These are phyloP conservation scores for Nomada fucata DNA, from an alignment of 2,888 invertebrate species.

Conservation along the genomic window DNA sequence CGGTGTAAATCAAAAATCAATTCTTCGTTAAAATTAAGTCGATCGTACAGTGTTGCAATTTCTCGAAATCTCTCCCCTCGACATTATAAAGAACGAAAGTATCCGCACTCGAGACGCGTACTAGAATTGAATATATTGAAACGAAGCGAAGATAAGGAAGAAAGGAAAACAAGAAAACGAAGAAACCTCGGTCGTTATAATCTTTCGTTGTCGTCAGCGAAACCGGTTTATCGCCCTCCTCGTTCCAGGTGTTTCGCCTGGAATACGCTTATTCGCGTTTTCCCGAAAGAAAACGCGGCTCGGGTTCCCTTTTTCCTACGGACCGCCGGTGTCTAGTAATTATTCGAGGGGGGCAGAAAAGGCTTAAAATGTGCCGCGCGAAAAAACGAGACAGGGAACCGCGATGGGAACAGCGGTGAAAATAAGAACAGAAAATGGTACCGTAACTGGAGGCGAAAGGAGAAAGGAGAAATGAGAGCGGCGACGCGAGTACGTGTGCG, in stretches of 20 bases:
- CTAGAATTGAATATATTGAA: no score
- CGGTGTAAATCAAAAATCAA: no score
- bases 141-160: no score
- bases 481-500: slow-evolving; percentile 59
- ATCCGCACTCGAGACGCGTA: no score
- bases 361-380: slow-evolving; percentile 7
- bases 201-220: neutral
- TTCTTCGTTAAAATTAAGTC: no score
- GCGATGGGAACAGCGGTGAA: neutral
- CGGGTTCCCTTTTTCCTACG: slow-evolving; percentile 5
- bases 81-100: no score
- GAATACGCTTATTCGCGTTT: slow-evolving; percentile 16
- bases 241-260: neutral
- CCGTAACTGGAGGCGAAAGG: neutral
- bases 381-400: neutral
- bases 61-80: no score
- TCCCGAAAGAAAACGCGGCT: slow-evolving; percentile 13
- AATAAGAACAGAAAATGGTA: neutral
- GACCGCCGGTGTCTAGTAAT: slow-evolving; percentile 7
- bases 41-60: no score
- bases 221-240: neutral
- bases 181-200: no score
- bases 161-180: no score
- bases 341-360: slow-evolving; percentile 16
- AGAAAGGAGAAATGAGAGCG: slow-evolving; percentile 45